Base-by-base conservation (phyloP, 2,797 vertebrate genomes). In the Esox masquinongy region DNA sequence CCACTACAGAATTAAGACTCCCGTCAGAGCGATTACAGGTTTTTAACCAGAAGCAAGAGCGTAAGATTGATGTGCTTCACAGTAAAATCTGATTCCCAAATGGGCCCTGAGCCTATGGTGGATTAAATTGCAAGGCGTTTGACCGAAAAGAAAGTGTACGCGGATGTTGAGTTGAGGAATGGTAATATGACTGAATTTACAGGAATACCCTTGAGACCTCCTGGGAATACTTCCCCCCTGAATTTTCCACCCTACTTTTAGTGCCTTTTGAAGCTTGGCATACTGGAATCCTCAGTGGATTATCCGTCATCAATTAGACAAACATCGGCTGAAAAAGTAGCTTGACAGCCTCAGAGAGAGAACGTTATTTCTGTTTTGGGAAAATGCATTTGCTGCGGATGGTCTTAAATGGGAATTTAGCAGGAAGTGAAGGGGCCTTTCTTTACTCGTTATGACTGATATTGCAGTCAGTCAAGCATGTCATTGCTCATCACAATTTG, bases 401-500 rank as follows among this genome's bases (percentile, higher is more conserved):
- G 70, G 74, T 77, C 63, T 14, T 71, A 4, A 82, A 70, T 82
- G 71, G 64, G 19, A 22, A 61, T 24, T 77, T 22, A 74, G 79
- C 79, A 56, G 77, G 79, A 56, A 67, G 70, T 50, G 74, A 79
- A 34, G 50, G 22, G 74, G 77, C 72, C 73, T 84, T 83, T 47
- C 17, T 63, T 26, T n/a, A 82, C 73, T 89, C 83, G 87, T 90
- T 92, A 91, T 84, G 78, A 70, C 26, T 56, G 71, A 78, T 89
- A 80, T 88, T 90, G 56, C 84, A 88, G 85, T 80, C 91, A 89
- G 88, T 90, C 90, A 88, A 84, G 88, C 91, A 26, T 88, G 89
- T 89, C 86, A 92, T 92, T 92, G 91, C 88, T 88, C 89, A 89
- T 90, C 86, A 86, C 86, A 90, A 90, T 87, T 86, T 80, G 16